Base-by-base conservation (phyloP, 2,113 vertebrate species). In the Brachionichthys hirsutus region DNA sequence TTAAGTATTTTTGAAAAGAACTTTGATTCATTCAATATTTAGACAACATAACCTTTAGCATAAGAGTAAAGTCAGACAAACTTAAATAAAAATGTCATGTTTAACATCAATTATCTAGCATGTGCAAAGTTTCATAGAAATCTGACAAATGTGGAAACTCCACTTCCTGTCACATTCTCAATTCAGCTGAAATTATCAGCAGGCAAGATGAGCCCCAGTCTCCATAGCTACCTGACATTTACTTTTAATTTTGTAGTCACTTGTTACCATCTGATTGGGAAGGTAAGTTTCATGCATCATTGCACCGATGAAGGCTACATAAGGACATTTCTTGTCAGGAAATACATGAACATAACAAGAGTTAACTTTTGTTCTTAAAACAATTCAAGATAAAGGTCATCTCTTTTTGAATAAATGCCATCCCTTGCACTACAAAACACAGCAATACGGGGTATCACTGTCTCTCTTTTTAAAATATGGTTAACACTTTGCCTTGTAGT, bases 211-310 rank as follows among this genome's bases (percentile, higher is more conserved):
- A 82, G 62, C 60, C 53, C 17, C 24, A 34, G 42, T 72, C 61
- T 69, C 55, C 58, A 73, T 52, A 74, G 78, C 48, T 65, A 57
- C 66, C 69, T 82, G 81, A 82, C 83, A 87, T 88, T 87, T 84
- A 79, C 59, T 63, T 50, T 73, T 82, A 68, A 84, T 74, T 75
- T 65, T 65, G 44, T 63, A 74, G 70, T 81, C 59, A 45, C 22
- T 59, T 22, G 8, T 74, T 78, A 74, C 73, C 68, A 81, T 76
- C 70, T 79, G 66, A 79, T 75, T 67, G 60, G 17, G 36, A 59
- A 30, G 40, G 38, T n/a, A 30, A 20, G 12, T 36, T 46, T 78
- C 30, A 67, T 59, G 67, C 11, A 59, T 35, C 41, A 14, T 52
- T 77, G 60, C 59, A 54, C 9, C 77, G 69, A 71, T 8, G 19